Evolutionary conservation across 2,888 invertebrate genomes (phyloP).

Genomic region (Tineola bisselliella): DNA sequence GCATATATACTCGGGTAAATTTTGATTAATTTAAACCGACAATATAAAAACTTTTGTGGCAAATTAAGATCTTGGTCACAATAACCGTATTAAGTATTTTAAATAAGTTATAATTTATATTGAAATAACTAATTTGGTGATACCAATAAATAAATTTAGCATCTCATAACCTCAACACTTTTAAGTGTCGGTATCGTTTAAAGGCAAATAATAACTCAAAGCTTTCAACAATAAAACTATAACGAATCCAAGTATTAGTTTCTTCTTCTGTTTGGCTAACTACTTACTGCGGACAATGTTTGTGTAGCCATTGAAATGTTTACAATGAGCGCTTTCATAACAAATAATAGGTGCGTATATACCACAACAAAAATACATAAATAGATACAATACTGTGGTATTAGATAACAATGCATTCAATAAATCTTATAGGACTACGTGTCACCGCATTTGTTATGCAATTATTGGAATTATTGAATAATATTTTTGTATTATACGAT

Average conservation of each 20-base stretch:
- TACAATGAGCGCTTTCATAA: not conserved
- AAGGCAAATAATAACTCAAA: not conserved
- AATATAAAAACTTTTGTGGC: too few relatives aligned
- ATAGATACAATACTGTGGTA: slow-evolving; percentile 20
- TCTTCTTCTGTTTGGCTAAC: slow-evolving; percentile 7
- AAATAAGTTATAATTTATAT: too few relatives aligned
- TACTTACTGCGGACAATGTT: not conserved
- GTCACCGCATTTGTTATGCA: slow-evolving; percentile 60
- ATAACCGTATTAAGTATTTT: too few relatives aligned
- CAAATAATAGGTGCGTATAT: slow-evolving; percentile 36
- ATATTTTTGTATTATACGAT: slow-evolving; percentile 21
- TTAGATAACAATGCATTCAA: slow-evolving; percentile 42
- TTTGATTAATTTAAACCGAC: too few relatives aligned
- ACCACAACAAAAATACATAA: slow-evolving; percentile 43
- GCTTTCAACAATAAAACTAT: slow-evolving; percentile 7
- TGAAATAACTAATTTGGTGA: too few relatives aligned
- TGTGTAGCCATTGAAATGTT: not conserved
- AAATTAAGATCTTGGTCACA: too few relatives aligned
- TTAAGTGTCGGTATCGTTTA: not conserved
- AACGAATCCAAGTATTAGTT: not conserved
- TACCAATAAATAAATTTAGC: too few relatives aligned
- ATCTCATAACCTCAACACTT: too few relatives aligned
- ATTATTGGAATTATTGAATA: slow-evolving; percentile 42
- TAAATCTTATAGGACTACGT: slow-evolving; percentile 52
- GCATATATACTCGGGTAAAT: too few relatives aligned